Evolutionary conservation across 23 tunicate species (phyloP).

Genomic region (Trididemnum clinides): DNA sequence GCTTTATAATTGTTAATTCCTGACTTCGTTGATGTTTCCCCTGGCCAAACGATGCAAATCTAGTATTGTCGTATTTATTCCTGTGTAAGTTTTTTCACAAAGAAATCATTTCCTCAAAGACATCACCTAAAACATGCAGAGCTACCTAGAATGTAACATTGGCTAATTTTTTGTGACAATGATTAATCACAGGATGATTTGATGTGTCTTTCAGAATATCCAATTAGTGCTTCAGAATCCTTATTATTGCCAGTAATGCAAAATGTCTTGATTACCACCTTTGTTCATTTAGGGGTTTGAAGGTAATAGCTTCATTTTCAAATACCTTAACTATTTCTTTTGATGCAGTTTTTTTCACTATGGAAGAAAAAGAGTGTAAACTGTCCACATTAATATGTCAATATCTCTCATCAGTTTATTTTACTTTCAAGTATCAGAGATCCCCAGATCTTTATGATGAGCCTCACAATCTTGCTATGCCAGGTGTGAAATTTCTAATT

Average conservation of each 20-base stretch:
- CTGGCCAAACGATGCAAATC: not conserved
- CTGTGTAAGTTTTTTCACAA: not conserved
- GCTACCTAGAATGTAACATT: not conserved
- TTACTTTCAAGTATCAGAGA: not conserved
- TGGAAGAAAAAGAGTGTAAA: not conserved
- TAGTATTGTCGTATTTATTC: not conserved
- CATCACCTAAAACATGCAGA: not conserved
- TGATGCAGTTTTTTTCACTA: not conserved
- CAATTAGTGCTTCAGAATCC: not conserved
- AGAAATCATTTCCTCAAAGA: not conserved
- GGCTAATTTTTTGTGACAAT: not conserved
- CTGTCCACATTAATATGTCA: not conserved
- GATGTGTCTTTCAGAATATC: not conserved
- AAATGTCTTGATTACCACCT: not conserved
- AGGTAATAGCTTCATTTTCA: too few relatives aligned
- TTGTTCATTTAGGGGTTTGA: not conserved
- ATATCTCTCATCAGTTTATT: not conserved
- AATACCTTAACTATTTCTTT: conserved; percentile 3
- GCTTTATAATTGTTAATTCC: not conserved
- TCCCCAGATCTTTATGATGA: not conserved
- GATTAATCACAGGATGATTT: not conserved
- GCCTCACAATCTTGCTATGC: not conserved
- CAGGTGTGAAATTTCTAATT: not conserved
- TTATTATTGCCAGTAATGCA: not conserved
- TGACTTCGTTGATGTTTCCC: not conserved